Evolutionary conservation across 2,888 invertebrate genomes (phyloP).

Genomic region (Cremastinae sp.): DNA sequence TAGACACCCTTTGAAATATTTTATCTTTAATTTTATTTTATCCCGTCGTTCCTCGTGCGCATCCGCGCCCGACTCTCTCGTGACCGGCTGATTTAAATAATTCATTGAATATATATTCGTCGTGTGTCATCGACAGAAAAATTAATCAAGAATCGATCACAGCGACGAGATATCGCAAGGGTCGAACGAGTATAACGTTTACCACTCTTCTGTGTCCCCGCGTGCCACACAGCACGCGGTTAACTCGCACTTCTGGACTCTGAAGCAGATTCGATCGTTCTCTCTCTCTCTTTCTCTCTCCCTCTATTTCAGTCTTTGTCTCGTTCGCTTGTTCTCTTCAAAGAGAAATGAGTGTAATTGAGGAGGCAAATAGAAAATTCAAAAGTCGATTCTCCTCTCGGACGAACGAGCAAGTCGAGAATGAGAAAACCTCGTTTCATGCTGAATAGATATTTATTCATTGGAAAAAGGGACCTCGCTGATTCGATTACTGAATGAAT

Average conservation of each 20-base stretch:
- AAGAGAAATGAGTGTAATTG: constrained; percentile 65
- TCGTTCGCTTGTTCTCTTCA: constrained; percentile 30
- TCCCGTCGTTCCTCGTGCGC: constrained; percentile 33
- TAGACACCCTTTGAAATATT: constrained; percentile 31
- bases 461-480: constrained; percentile 56
- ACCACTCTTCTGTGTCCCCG: constrained; percentile 2
- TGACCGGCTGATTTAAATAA: constrained; percentile 70
- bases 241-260: constrained; percentile 49
- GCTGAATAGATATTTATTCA: constrained; percentile 64
- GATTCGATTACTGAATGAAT: constrained; percentile 56
- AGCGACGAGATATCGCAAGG: constrained; percentile 57
- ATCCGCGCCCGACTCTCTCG: constrained; percentile 43
- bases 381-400: constrained; percentile 64
- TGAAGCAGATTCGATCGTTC: constrained; percentile 32
- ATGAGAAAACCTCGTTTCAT: constrained; percentile 62
- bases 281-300: not conserved
- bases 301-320: constrained; percentile 13
- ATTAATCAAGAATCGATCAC: constrained; percentile 73
- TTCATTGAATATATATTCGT: constrained; percentile 73
- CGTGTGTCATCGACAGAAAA: constrained; percentile 73
- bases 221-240: constrained; percentile 32
- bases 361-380: constrained; percentile 67
- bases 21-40: constrained; percentile 70
- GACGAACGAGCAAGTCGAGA: constrained; percentile 51
- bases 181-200: constrained; percentile 31